Conservation (phyloP, 2,888 invertebrate genomes). For the Itoplectis maculator region DNA sequence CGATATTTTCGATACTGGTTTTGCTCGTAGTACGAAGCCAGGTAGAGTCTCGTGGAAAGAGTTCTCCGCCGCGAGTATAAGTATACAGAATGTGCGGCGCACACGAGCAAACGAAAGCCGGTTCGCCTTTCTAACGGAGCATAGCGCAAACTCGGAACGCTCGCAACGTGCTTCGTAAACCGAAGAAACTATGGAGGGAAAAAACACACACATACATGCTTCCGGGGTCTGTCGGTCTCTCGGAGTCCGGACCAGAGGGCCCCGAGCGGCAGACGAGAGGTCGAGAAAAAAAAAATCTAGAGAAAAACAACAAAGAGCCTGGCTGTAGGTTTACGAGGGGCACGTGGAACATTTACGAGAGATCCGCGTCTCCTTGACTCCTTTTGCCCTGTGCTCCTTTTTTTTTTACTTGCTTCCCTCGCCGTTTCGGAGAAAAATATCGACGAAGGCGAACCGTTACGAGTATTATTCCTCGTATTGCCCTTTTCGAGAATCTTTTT, state of each 20-base stretch:
- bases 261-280: background rate
- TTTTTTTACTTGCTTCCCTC: slow-evolving; percentile 12
- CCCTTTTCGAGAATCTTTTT: background rate
- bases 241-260: background rate
- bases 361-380: background rate
- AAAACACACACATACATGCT: background rate
- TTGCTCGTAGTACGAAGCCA: too few relatives aligned
- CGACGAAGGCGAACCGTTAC: background rate
- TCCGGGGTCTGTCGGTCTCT: slow-evolving; percentile 37
- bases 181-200: slow-evolving; percentile 6
- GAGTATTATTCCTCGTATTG: background rate
- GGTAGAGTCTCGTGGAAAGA: slow-evolving; percentile 46
- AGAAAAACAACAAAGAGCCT: background rate
- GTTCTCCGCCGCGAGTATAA: too few relatives aligned
- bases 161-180: slow-evolving; percentile 30
- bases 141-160: slow-evolving; percentile 51
- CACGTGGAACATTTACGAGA: slow-evolving; percentile 11
- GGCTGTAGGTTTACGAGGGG: slow-evolving; percentile 18
- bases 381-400: slow-evolving; percentile 20
- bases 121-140: slow-evolving; percentile 66
- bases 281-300: background rate
- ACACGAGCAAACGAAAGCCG: slow-evolving; percentile 56
- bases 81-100: slow-evolving; percentile 5
- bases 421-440: slow-evolving; percentile 3
- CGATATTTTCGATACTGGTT: slow-evolving; percentile 57